Conservation (phyloP, 2,888 invertebrate genomes). For the Alentia gelatinosa region DNA sequence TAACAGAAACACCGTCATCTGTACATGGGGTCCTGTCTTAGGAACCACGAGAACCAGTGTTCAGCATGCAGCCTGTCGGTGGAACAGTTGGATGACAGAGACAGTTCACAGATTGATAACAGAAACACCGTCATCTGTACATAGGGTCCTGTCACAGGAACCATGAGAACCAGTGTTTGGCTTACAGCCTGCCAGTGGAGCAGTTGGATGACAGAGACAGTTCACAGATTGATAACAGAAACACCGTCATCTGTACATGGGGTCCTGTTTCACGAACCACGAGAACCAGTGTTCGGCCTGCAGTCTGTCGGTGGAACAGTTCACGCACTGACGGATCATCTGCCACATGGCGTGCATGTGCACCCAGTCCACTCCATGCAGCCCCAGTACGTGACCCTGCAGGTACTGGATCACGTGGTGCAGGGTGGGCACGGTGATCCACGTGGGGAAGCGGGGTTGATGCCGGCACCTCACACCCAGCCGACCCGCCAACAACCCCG, state of each 20-base stretch:
- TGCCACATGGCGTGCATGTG: not conserved
- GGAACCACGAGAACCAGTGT: no score
- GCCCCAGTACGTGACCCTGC: not conserved
- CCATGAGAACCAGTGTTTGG: no score
- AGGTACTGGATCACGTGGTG: not conserved
- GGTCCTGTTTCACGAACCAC: not conserved
- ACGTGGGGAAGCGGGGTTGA: constrained; percentile 29
- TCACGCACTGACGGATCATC: not conserved
- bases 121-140: no score
- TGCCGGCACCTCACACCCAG: not conserved
- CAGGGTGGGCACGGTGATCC: constrained; percentile 14
- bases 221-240: not conserved
- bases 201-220: no score
- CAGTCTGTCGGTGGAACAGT: not conserved
- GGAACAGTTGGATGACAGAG: no score
- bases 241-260: not conserved
- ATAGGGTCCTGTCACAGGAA: no score
- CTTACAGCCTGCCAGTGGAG: no score
- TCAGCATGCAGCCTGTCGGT: no score
- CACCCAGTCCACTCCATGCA: constrained; percentile 9
- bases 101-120: no score
- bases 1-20: no score
- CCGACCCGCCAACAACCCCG: not conserved
- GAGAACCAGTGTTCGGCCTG: not conserved
- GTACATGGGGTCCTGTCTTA: no score